These are phyloP conservation scores for Kryptopterus vitreolus DNA, from an alignment of 2,797 vertebrate species.

Conservation along the genomic window DNA sequence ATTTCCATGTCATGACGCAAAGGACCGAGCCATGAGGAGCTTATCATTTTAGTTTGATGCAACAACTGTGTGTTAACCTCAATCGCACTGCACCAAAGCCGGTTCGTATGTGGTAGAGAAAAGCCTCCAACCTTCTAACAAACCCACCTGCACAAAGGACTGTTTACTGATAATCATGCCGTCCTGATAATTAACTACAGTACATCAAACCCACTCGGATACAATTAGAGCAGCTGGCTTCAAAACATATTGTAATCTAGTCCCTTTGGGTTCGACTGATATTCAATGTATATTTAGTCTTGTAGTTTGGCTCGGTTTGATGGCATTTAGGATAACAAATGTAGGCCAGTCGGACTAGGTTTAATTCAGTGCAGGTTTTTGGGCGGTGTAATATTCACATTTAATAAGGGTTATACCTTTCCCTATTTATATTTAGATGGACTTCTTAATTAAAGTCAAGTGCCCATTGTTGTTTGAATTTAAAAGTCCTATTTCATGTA, in stretches of 20 bases:
- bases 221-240: slow-evolving; percentile 6
- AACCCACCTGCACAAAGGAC: neutral
- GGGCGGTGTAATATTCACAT: neutral
- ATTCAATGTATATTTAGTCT: slow-evolving; percentile 26
- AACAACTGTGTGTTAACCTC: neutral
- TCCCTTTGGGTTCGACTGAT: slow-evolving; percentile 8
- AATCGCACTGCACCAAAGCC: neutral
- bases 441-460: no score
- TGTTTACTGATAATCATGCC: neutral
- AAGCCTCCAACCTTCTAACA: neutral
- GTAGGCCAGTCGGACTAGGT: slow-evolving; percentile 28
- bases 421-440: neutral
- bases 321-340: neutral
- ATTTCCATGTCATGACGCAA: neutral
- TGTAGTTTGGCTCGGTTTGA: slow-evolving; percentile 13
- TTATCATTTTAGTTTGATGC: neutral
- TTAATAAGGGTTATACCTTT: neutral
- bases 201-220: neutral
- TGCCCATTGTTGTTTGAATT: neutral
- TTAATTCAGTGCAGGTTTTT: slow-evolving; percentile 18
- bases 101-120: neutral
- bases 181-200: neutral
- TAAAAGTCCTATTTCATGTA: neutral
- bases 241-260: slow-evolving; percentile 13
- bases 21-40: neutral